Conservation (phyloP, 2,797 vertebrate species). For the Typhlichthys eigenmanni region DNA sequence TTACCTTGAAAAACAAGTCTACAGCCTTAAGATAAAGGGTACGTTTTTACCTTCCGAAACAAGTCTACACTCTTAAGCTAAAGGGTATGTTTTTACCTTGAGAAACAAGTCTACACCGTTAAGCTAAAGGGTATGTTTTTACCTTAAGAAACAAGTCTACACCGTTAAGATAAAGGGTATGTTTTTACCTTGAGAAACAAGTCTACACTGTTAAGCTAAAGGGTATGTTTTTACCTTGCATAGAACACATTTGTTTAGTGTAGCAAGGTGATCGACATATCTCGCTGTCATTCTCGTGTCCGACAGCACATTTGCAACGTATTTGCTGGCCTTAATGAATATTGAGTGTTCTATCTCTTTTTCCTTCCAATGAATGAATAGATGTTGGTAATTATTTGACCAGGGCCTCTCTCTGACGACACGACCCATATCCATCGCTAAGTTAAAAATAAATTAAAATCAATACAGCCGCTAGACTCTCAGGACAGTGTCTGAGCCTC, state of each 20-base stretch:
- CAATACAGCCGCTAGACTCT: slow-evolving; percentile 74
- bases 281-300: slow-evolving; percentile 64
- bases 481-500: slow-evolving; percentile 73
- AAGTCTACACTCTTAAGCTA: no score
- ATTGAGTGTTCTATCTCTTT: slow-evolving; percentile 79
- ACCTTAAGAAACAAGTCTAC: no score
- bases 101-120: no score
- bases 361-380: slow-evolving; percentile 81
- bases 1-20: slow-evolving; percentile 8
- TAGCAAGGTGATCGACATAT: slow-evolving; percentile 68
- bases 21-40: no score
- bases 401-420: slow-evolving; percentile 73
- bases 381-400: slow-evolving; percentile 83
- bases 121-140: no score
- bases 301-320: slow-evolving; percentile 70
- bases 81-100: no score
- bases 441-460: slow-evolving; percentile 87
- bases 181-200: no score
- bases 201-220: no score
- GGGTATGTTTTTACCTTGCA: slow-evolving; percentile 18
- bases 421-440: slow-evolving; percentile 84
- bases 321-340: slow-evolving; percentile 78
- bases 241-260: slow-evolving; percentile 50
- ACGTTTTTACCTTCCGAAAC: no score
- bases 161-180: no score